These are phyloP conservation scores for Archivesica marissinica DNA, from an alignment of 1,140 invertebrate genomes.

Conservation along the genomic window DNA sequence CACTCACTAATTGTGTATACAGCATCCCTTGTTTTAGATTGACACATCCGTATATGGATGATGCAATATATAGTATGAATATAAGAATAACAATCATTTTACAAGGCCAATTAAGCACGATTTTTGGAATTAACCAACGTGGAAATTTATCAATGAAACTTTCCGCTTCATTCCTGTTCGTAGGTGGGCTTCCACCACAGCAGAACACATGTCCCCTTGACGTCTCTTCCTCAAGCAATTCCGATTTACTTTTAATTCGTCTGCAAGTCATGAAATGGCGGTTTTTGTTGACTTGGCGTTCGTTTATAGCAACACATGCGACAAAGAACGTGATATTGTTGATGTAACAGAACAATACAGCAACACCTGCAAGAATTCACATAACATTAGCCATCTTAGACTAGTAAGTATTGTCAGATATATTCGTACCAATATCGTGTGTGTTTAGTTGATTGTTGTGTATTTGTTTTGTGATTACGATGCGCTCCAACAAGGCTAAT, in stretches of 20 bases:
- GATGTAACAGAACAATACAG: constrained; percentile 96
- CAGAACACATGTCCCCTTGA: constrained; percentile 52
- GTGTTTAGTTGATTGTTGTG: no score
- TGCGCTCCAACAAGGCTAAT: no score
- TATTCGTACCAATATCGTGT: no score
- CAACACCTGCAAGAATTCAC: constrained; percentile 88
- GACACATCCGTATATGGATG: constrained; percentile 93
- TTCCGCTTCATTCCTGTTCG: constrained; percentile 46
- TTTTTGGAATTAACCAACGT: constrained; percentile 43
- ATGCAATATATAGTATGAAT: constrained; percentile 92
- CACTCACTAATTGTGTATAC: constrained; percentile 82
- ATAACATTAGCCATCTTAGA: no score
- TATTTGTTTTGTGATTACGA: no score
- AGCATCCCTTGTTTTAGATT: constrained; percentile 93
- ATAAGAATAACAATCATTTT: constrained; percentile 89
- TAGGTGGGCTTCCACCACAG: constrained; percentile 62
- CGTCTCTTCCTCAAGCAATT: constrained; percentile 48
- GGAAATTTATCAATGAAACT: constrained; percentile 66
- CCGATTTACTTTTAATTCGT: constrained; percentile 21
- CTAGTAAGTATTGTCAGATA: no score
- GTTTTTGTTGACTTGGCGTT: constrained; percentile 89
- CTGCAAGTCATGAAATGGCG: constrained; percentile 28
- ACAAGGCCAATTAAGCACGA: constrained; percentile 85
- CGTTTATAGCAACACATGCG: constrained; percentile 94
- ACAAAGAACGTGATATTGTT: constrained; percentile 98